Percentiles rank a stretch among this genome's conserved stretches.
Conservation (phyloP, 2,888 invertebrate genomes). For the Anarsia innoxiella region DNA sequence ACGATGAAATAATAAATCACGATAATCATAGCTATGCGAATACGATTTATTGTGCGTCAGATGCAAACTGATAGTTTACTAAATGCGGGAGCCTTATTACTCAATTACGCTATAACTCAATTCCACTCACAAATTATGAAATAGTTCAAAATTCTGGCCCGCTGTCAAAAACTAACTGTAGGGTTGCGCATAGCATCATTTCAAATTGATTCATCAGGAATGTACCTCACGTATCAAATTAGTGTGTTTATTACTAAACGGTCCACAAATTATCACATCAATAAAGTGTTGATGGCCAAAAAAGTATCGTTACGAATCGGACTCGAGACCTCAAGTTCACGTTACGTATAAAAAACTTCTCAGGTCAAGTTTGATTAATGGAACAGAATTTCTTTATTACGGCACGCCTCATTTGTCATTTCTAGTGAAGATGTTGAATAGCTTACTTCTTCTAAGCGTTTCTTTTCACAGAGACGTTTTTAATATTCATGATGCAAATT, state of each 20-base stretch:
- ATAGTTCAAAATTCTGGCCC: too few species aligned
- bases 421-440: slow-evolving; percentile 23
- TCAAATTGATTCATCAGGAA: not conserved
- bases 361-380: slow-evolving; percentile 39
- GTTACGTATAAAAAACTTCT: slow-evolving; percentile 12
- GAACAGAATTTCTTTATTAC: slow-evolving; percentile 31
- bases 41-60: slow-evolving; percentile 28
- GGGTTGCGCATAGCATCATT: not conserved
- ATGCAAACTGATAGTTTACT: slow-evolving; percentile 11
- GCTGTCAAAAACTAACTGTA: not conserved
- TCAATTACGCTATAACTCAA: slow-evolving; percentile 11
- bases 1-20: slow-evolving; percentile 60
- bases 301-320: slow-evolving; percentile 19
- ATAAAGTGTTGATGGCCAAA: slow-evolving; percentile 16
- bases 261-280: slow-evolving; percentile 18
- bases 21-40: slow-evolving; percentile 40
- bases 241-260: slow-evolving; percentile 1
- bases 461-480: slow-evolving; percentile 17
- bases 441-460: slow-evolving; percentile 26
- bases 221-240: slow-evolving; percentile 2
- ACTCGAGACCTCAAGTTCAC: slow-evolving; percentile 2
- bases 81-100: slow-evolving; percentile 15
- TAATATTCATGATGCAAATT: slow-evolving; percentile 8
- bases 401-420: slow-evolving; percentile 35
- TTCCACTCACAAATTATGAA: slow-evolving; percentile 1